A percentile compares a stretch with the other conserved stretches of the same genome.
Evolutionary conservation across 2,797 vertebrate genomes (phyloP).

Genomic region (Cossypha niveicapilla): DNA sequence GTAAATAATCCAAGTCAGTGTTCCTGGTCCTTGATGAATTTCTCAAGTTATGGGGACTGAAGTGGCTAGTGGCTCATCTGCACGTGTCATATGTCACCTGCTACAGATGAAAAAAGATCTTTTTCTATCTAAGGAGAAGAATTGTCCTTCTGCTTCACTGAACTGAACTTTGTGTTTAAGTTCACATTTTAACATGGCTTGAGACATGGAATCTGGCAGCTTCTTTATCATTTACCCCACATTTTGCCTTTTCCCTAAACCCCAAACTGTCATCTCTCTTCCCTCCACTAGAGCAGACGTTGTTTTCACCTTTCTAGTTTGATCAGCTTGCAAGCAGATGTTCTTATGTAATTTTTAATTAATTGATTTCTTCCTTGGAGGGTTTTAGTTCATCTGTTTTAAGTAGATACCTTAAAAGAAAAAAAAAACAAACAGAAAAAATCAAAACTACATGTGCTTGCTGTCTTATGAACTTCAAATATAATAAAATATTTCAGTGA

Average conservation of each 20-base stretch:
- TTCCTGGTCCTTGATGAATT: not conserved
- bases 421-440: accelerated
- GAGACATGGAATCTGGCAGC: not conserved
- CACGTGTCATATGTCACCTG: not conserved
- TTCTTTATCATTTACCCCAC: slow-evolving; percentile 39
- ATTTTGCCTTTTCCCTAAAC: slow-evolving; percentile 20
- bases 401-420: slow-evolving; percentile 43
- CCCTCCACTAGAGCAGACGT: slow-evolving; percentile 15
- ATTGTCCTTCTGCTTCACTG: slow-evolving; percentile 6
- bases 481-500: not conserved
- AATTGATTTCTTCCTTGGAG: slow-evolving; percentile 64
- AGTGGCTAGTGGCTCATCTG: not conserved
- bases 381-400: slow-evolving; percentile 59
- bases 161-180: not conserved
- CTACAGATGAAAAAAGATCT: slow-evolving; percentile 11
- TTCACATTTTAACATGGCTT: slow-evolving; percentile 17
- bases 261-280: slow-evolving; percentile 12
- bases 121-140: slow-evolving; percentile 9
- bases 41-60: not conserved
- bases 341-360: slow-evolving; percentile 67
- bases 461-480: not conserved
- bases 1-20: not conserved
- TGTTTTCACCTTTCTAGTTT: slow-evolving; percentile 61
- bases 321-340: slow-evolving; percentile 60
- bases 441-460: not conserved